Conservation (phyloP, 2,888 invertebrate species). For the Sicus ferrugineus region DNA sequence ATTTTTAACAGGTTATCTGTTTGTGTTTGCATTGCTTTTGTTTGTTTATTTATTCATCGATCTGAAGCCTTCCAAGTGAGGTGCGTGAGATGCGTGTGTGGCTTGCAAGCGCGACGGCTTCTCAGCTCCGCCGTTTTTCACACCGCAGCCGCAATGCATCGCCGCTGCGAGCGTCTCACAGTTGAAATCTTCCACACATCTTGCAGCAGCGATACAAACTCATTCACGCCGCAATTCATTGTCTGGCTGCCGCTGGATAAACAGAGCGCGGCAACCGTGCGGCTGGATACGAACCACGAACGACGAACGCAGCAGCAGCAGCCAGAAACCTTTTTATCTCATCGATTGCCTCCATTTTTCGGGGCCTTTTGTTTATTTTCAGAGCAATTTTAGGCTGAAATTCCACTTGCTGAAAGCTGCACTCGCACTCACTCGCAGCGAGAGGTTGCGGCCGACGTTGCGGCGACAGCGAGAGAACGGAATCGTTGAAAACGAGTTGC, state of each 20-base stretch:
- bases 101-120: neutral
- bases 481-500: too few species aligned
- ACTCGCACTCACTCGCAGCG: neutral
- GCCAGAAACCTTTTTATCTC: slow-evolving; percentile 46
- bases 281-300: neutral
- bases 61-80: neutral
- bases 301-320: neutral
- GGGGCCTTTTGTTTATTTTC: slow-evolving; percentile 50
- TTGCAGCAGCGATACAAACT: neutral
- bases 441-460: neutral
- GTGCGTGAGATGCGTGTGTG: slow-evolving; percentile 39
- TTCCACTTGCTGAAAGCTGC: slow-evolving; percentile 13
- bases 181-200: neutral
- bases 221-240: neutral
- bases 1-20: neutral
- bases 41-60: slow-evolving; percentile 8
- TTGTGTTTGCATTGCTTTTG: neutral
- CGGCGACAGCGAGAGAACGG: too few species aligned
- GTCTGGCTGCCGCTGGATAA: too few species aligned
- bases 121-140: slow-evolving; percentile 38
- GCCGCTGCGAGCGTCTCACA: neutral
- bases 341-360: slow-evolving; percentile 44
- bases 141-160: neutral
- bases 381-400: slow-evolving; percentile 43
- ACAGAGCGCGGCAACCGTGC: neutral